Conservation (phyloP, 2,888 invertebrate genomes). For the Oxyscelio sp. region DNA sequence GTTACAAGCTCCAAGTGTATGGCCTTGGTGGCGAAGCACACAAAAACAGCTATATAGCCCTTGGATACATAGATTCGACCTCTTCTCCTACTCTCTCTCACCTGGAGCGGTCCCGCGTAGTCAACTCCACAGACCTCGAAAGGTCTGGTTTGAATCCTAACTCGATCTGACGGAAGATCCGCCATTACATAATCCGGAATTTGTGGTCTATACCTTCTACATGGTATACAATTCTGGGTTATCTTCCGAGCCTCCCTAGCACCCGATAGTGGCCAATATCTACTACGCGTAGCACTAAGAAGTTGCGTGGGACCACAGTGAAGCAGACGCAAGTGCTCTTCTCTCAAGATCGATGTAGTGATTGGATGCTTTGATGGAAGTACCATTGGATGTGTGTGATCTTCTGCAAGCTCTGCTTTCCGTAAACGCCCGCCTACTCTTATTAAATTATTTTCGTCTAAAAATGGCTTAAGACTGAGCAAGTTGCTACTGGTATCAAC, state of each 20-base stretch:
- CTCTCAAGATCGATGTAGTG: neutral
- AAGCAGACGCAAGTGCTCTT: neutral
- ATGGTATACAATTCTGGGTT: no score
- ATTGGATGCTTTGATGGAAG: neutral
- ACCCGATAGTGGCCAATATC: neutral
- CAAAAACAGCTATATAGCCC: conserved; percentile 74
- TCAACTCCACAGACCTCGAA: conserved; percentile 18
- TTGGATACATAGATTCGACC: conserved; percentile 47
- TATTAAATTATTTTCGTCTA: no score
- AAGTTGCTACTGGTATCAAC: no score
- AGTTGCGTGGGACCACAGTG: neutral
- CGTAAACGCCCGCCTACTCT: no score
- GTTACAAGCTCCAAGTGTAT: conserved; percentile 62
- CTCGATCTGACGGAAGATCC: conserved; percentile 21
- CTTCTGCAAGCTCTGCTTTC: no score
- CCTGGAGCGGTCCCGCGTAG: conserved; percentile 70
- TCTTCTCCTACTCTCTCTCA: conserved; percentile 50
- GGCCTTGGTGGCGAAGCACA: conserved; percentile 74
- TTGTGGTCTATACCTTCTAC: no score
- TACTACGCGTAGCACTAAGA: no score
- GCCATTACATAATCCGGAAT: no score
- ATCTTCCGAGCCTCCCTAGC: conserved; percentile 1
- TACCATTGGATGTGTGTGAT: no score
- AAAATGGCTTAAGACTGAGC: no score
- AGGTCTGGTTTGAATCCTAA: conserved; percentile 5